These are phyloP conservation scores for Triplophysa dalaica DNA, from an alignment of 2,113 vertebrate genomes.

Conservation along the genomic window DNA sequence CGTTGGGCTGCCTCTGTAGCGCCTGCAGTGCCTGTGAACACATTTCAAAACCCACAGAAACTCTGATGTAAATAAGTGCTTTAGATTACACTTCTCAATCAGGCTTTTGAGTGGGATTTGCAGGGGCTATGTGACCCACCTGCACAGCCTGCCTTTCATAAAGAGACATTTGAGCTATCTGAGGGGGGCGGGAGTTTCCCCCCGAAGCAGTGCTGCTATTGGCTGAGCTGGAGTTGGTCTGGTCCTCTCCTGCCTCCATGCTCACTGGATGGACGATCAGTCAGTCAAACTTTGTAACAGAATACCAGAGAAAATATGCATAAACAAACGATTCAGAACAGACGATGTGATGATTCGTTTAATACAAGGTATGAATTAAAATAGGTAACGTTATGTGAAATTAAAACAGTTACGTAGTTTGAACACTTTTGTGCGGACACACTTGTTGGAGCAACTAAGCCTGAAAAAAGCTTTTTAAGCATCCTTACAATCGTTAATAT, in stretches of 20 bases:
- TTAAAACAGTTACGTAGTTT: neutral
- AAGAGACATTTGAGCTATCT: constrained; percentile 95
- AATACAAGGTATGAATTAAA: neutral
- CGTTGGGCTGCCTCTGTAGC: constrained; percentile 93
- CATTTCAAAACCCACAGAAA: neutral
- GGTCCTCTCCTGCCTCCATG: constrained; percentile 95
- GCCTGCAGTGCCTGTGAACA: constrained; percentile 88
- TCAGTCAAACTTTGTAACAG: constrained; percentile 10
- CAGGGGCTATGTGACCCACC: constrained; percentile 65
- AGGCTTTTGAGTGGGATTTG: neutral
- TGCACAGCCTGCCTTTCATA: constrained; percentile 95
- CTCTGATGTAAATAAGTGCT: neutral
- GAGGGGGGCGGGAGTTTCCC: constrained; percentile 84
- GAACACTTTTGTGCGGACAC: neutral
- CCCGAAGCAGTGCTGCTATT: constrained; percentile 83
- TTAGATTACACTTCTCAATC: neutral
- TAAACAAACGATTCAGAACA: neutral
- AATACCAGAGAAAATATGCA: constrained; percentile 32
- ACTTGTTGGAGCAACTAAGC: neutral
- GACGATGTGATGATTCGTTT: neutral
- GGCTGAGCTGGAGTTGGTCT: constrained; percentile 80
- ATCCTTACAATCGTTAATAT: neutral
- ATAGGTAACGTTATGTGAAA: too few species aligned
- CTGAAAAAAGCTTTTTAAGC: neutral
- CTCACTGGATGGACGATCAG: constrained; percentile 50